Evolutionary conservation across 2,113 vertebrate species (phyloP).

Genomic region (Peromyscus leucopus): DNA sequence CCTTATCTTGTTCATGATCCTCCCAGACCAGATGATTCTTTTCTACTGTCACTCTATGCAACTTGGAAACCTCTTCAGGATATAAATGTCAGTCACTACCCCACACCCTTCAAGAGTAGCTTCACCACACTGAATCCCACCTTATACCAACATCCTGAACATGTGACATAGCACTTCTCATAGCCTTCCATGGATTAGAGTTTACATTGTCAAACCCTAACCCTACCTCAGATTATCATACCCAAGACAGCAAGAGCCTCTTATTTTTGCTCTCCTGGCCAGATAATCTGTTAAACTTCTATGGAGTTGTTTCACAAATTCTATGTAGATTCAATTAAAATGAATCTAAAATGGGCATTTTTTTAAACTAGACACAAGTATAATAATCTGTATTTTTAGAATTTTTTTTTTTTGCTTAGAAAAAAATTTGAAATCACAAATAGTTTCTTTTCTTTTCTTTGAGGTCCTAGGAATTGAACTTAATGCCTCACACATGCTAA

Average conservation of each 20-base stretch:
- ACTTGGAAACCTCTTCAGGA: not conserved
- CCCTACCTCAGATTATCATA: not conserved
- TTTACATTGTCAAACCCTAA: not conserved
- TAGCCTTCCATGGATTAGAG: not conserved
- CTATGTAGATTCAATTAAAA: constrained; percentile 50
- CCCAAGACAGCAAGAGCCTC: not conserved
- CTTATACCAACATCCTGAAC: not conserved
- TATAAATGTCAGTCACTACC: not conserved
- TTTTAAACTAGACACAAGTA: constrained; percentile 17
- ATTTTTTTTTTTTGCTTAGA: constrained; percentile 27
- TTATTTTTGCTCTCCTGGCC: constrained; percentile 10
- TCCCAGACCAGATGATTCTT: not conserved
- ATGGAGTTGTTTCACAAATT: not conserved
- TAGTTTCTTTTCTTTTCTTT: not conserved
- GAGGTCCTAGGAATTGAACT: not conserved
- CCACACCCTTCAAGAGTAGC: not conserved
- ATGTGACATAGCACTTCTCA: not conserved
- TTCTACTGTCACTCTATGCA: not conserved
- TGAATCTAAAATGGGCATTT: constrained; percentile 47
- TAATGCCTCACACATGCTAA: not conserved
- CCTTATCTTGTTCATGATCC: not conserved
- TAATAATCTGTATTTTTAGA: constrained; percentile 42
- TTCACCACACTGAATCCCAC: not conserved
- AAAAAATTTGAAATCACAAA: constrained; percentile 22
- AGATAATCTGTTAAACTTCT: constrained; percentile 48